Evolutionary conservation across 2,888 invertebrate species (phyloP).

Genomic region (Nomada fabriciana): DNA sequence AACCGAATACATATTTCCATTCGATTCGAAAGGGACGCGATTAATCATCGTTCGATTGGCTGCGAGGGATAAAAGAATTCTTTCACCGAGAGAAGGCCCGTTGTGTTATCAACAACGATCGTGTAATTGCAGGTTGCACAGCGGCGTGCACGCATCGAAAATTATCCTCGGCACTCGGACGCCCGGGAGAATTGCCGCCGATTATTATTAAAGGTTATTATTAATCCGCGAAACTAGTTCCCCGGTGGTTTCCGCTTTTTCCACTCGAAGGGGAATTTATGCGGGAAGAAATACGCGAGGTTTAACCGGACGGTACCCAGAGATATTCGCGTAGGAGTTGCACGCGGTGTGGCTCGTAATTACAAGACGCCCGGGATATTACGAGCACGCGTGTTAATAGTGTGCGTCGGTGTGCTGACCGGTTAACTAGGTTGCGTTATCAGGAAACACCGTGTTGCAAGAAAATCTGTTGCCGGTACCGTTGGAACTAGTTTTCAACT

Average conservation of each 20-base stretch:
- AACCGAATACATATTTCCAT: constrained; percentile 28
- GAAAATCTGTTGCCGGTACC: constrained; percentile 46
- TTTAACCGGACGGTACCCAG: not conserved
- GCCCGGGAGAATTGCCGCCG: constrained; percentile 8
- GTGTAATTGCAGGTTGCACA: constrained; percentile 41
- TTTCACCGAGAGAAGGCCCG: not conserved
- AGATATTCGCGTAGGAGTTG: constrained; percentile 35
- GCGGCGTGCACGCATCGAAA: constrained; percentile 8
- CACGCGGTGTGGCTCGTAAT: constrained; percentile 26
- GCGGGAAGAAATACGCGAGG: constrained; percentile 20
- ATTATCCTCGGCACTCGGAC: constrained; percentile 7
- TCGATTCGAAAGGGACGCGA: not conserved
- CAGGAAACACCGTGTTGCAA: constrained; percentile 43
- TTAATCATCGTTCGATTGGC: constrained; percentile 35
- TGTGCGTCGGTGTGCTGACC: constrained; percentile 7
- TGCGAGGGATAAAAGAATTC: not conserved
- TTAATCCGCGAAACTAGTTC: constrained; percentile 32
- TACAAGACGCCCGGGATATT: constrained; percentile 27
- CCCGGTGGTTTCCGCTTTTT: constrained; percentile 32
- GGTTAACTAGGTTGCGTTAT: constrained; percentile 47
- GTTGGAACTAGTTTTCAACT: constrained; percentile 57
- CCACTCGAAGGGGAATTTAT: not conserved
- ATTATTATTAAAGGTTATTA: constrained; percentile 29
- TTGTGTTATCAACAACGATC: constrained; percentile 40
- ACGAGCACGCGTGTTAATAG: constrained; percentile 14